These are phyloP conservation scores for Chiloscyllium plagiosum DNA, from an alignment of 2,113 vertebrate genomes.

Conservation along the genomic window DNA sequence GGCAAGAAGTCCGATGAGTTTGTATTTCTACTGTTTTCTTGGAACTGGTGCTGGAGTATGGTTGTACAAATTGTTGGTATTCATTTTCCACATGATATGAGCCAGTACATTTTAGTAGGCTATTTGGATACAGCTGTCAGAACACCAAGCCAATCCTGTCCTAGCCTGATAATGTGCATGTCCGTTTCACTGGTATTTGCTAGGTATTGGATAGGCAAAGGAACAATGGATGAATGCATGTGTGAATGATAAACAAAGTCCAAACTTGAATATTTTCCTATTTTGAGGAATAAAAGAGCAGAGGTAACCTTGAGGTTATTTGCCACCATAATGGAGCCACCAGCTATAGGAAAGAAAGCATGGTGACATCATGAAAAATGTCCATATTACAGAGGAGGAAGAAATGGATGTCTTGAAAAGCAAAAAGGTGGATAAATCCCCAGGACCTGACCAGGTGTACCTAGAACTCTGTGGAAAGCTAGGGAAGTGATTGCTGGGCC, in stretches of 20 bases:
- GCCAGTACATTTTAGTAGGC: background rate
- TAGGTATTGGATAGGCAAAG: background rate
- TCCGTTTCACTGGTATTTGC: background rate
- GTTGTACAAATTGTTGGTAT: background rate
- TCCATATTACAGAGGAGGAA: too few species aligned
- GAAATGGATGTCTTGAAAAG: too few species aligned
- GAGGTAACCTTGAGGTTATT: background rate
- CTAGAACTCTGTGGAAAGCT: too few species aligned
- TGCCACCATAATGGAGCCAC: background rate
- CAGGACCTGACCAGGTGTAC: too few species aligned
- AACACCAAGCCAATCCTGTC: background rate
- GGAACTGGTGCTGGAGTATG: background rate
- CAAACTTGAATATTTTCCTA: background rate
- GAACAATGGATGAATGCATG: background rate
- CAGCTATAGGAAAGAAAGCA: background rate
- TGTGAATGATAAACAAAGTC: background rate
- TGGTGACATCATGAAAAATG: too few species aligned
- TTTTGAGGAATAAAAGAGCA: background rate
- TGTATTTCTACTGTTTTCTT: background rate
- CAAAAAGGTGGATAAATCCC: too few species aligned
- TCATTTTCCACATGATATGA: background rate
- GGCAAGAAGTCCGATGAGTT: too few species aligned
- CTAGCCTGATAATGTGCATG: background rate
- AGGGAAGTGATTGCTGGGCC: too few species aligned
- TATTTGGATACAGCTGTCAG: background rate